Base-by-base conservation (phyloP, 2,797 vertebrate genomes). In the Peromyscus eremicus region DNA sequence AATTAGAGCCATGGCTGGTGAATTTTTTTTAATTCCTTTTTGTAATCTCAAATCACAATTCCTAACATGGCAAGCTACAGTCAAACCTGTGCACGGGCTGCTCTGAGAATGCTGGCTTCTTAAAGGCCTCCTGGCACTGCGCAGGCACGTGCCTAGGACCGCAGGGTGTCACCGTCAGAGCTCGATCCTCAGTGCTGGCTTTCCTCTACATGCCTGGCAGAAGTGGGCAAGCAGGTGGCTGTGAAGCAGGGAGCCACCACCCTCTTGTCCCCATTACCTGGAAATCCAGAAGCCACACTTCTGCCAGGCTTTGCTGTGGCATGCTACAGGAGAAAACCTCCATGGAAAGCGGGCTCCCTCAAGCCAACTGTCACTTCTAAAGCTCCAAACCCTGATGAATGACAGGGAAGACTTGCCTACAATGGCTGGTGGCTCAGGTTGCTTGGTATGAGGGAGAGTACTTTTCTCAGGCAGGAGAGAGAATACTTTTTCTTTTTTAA, bases 1-100 rank as follows among this genome's bases (percentile, higher is more conserved):
- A 97, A 98, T 98, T 98, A 98, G 97, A 98, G 95, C 86, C 95
- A 97, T 97, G 97, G 98, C 97, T 98, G 98, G 96, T 98, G 84
- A 96, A 97, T 96, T 96, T 97, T 82, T 89, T 68, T 55, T 29
- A 27, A 92, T 73, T 92, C 84, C 95, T 94, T 94, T 89, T 57
- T 43, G 95, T 97, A 97, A 97, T 98, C 98, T 97, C 97, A 97
- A 96, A 97, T 97, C 97, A 98, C 97, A 98, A 97, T 98, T 97
- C 94, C 97, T 97, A 98, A 97, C 98, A 98, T 97, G 97, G 97
- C 88, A 97, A 98, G 98, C 73, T 96, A 97, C 89, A 97, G 97
- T 97, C 97, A 96, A 94, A 97, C 81, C 95, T 91, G 43, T 96
- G 94, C 89, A 34, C 75, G 75, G 96, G 86, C 92, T 94, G 93